A percentile compares a stretch with the other conserved stretches of the same genome.
These are phyloP conservation scores for Euzophera pinguis DNA, from an alignment of 2,888 invertebrate genomes.

Conservation along the genomic window DNA sequence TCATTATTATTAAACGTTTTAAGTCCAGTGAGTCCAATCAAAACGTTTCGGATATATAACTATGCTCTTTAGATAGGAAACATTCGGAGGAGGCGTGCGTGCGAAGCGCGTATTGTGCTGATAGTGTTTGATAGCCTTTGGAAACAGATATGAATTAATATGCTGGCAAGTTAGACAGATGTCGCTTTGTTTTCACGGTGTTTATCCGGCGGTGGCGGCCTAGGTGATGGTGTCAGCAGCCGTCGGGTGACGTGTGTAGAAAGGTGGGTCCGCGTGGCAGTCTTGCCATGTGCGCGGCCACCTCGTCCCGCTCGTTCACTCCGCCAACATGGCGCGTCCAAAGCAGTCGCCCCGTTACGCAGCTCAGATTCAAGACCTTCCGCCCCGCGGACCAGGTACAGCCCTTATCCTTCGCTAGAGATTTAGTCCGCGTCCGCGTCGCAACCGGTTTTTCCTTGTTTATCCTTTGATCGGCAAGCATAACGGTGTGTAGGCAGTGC, in stretches of 20 bases:
- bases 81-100: background rate
- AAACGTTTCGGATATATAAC: background rate
- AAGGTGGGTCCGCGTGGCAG: slow-evolving; percentile 45
- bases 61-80: background rate
- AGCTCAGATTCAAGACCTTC: slow-evolving; percentile 62
- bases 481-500: background rate
- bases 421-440: slow-evolving; percentile 11
- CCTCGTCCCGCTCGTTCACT: slow-evolving; percentile 52
- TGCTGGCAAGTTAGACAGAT: background rate
- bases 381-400: slow-evolving; percentile 75
- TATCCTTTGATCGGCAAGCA: background rate
- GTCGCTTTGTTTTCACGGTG: slow-evolving; percentile 2
- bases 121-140: background rate
- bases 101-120: background rate
- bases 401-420: slow-evolving; percentile 16
- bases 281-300: slow-evolving; percentile 34
- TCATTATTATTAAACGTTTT: slow-evolving; percentile 13
- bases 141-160: background rate
- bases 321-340: slow-evolving; percentile 71
- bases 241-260: slow-evolving; percentile 47
- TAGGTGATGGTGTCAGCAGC: slow-evolving; percentile 29
- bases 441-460: background rate
- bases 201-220: slow-evolving; percentile 21
- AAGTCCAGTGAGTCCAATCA: background rate
- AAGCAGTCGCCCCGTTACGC: slow-evolving; percentile 74